Evolutionary conservation across 1,140 invertebrate genomes (phyloP).

Genomic region (Cylas formicarius): DNA sequence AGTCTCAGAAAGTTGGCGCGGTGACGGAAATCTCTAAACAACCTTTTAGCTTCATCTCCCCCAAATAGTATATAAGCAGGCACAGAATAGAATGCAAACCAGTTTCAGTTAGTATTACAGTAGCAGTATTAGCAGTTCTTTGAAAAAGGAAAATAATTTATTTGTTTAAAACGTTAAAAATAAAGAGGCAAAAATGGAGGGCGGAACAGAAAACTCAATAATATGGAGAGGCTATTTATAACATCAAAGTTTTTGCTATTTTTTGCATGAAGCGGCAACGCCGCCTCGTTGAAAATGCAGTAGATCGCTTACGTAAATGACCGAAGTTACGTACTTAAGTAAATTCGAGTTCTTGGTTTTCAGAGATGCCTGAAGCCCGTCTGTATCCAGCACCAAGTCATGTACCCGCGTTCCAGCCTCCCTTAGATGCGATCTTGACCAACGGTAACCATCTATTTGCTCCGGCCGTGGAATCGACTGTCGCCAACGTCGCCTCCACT

Average conservation of each 20-base stretch:
- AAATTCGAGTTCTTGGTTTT: conserved; percentile 14
- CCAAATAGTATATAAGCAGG: no score
- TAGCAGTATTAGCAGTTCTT: no score
- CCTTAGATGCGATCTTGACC: conserved; percentile 35
- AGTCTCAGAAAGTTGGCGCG: no score
- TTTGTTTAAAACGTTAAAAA: no score
- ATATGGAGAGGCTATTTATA: background rate
- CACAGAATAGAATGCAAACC: no score
- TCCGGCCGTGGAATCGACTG: conserved; percentile 3
- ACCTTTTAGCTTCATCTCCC: no score
- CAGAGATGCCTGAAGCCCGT: conserved; percentile 39
- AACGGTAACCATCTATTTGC: conserved; percentile 29
- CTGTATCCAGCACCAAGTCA: conserved; percentile 39
- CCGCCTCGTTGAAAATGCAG: background rate
- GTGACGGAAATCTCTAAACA: no score
- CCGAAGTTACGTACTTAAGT: background rate
- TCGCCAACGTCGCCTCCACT: conserved; percentile 15
- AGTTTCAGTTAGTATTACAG: no score
- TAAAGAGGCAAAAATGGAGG: background rate
- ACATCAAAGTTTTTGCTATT: background rate
- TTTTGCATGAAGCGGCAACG: background rate
- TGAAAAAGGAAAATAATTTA: no score
- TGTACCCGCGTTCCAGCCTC: conserved; percentile 29
- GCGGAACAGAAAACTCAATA: background rate
- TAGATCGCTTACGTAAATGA: conserved; percentile 1